phyloP scores from a whole-genome alignment of 1,140 invertebrate genomes.

The Agrypnia vestita region DNA sequence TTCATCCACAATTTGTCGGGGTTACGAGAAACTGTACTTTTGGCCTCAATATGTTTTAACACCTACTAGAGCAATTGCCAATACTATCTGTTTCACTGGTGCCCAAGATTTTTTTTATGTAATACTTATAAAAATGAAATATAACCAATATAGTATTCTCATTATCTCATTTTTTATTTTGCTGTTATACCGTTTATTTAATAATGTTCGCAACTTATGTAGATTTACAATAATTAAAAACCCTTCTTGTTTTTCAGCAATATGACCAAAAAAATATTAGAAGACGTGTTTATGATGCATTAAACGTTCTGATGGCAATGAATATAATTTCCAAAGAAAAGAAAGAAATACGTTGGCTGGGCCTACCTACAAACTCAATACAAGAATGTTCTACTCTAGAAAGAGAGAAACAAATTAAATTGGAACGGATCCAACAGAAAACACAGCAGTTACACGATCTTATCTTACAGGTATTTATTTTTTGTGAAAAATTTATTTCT shows the following conservation, averaged over 20 bases:
- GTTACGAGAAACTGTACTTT: no score
- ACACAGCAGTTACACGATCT: conserved; percentile 95
- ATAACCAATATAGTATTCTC: no score
- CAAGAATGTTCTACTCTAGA: conserved; percentile 95
- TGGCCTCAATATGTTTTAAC: no score
- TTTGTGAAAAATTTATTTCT: no score
- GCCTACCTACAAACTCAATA: conserved; percentile 96
- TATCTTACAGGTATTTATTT: conserved; percentile 82
- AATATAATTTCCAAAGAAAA: conserved; percentile 99
- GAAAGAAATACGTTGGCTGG: conserved; percentile 99
- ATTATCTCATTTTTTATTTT: not conserved
- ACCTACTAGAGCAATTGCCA: no score
- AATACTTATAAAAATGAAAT: not conserved
- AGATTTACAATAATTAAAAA: not conserved
- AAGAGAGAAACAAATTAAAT: conserved; percentile 89
- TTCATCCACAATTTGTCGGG: no score
- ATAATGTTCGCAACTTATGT: not conserved
- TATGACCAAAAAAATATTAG: conserved; percentile 99
- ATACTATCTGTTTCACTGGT: no score
- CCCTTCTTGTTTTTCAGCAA: conserved; percentile 73
- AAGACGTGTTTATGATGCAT: conserved; percentile 97
- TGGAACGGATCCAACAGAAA: conserved; percentile 94
- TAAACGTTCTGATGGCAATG: conserved; percentile 99
- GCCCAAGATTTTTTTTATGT: not conserved
- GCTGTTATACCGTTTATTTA: not conserved